phyloP scores from a whole-genome alignment of 2,797 vertebrate genomes.

The Chloroceryle inda region DNA sequence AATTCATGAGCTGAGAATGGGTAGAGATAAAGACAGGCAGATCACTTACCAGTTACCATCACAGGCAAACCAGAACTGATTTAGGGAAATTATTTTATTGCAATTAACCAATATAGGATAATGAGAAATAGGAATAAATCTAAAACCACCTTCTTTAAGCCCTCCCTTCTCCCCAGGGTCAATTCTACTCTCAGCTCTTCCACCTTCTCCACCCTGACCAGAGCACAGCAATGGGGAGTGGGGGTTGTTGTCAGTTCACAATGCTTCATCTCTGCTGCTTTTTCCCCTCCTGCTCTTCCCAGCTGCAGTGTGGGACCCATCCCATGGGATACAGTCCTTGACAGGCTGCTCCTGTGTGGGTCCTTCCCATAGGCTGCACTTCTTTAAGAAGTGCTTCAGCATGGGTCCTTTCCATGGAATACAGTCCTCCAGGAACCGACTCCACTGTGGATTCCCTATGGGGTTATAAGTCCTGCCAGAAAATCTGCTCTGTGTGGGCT shows the following conservation, averaged over 20 bases:
- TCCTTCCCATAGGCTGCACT: too few species aligned
- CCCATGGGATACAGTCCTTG: too few species aligned
- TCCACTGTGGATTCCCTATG: not conserved
- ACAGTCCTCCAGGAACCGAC: not conserved
- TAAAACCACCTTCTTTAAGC: not conserved
- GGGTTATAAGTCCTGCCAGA: not conserved
- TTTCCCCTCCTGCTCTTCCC: too few species aligned
- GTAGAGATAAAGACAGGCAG: too few species aligned
- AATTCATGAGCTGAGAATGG: not conserved
- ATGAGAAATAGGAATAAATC: not conserved
- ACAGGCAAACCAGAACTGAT: fast-evolving
- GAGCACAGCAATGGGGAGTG: too few species aligned
- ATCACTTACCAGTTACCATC: not conserved
- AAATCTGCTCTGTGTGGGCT: not conserved
- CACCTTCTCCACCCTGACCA: too few species aligned
- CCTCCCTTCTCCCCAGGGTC: not conserved
- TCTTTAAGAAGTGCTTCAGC: too few species aligned
- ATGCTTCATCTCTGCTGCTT: too few species aligned
- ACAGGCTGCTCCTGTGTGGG: too few species aligned
- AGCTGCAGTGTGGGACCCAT: too few species aligned
- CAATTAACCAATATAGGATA: not conserved
- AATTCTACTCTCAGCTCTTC: not conserved
- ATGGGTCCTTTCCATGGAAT: not conserved
- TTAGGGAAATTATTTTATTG: not conserved
- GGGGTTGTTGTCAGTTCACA: too few species aligned